Conservation (phyloP, 2,113 vertebrate genomes). For the Spea multiplicata region DNA sequence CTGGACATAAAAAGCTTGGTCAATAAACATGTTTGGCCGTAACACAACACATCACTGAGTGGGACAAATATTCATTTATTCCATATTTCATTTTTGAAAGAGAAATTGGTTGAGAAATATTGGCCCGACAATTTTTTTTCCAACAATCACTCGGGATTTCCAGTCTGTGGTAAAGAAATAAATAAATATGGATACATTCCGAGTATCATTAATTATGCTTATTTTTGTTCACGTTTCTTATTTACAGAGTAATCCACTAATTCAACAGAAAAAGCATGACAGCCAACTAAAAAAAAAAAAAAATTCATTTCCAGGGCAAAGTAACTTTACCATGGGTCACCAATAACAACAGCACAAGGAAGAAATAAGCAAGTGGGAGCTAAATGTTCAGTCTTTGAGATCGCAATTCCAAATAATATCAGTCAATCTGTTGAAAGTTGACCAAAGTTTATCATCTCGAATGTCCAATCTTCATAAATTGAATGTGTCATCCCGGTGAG, state of each 20-base stretch:
- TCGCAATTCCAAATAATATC: neutral
- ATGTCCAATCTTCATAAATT: neutral
- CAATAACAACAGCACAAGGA: conserved; percentile 16
- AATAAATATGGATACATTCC: neutral
- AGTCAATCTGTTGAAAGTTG: neutral
- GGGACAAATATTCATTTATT: neutral
- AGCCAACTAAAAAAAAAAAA: conserved; percentile 21
- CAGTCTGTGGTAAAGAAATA: neutral
- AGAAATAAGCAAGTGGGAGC: conserved; percentile 1
- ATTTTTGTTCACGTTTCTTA: neutral
- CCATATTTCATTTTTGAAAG: neutral
- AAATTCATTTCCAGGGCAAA: conserved; percentile 1
- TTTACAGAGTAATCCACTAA: conserved; percentile 14
- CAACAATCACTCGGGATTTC: neutral
- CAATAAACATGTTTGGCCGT: conserved; percentile 8
- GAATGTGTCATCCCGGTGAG: neutral
- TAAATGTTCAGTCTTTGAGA: neutral
- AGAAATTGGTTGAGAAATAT: neutral
- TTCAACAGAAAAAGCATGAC: conserved; percentile 19
- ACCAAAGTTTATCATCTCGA: neutral
- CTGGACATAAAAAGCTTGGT: conserved; percentile 16
- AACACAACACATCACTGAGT: neutral
- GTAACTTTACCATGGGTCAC: conserved; percentile 13
- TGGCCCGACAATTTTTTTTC: neutral
- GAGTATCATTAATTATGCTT: neutral